Conservation (phyloP, 2,888 invertebrate species). For the Periphyllus acericola region DNA sequence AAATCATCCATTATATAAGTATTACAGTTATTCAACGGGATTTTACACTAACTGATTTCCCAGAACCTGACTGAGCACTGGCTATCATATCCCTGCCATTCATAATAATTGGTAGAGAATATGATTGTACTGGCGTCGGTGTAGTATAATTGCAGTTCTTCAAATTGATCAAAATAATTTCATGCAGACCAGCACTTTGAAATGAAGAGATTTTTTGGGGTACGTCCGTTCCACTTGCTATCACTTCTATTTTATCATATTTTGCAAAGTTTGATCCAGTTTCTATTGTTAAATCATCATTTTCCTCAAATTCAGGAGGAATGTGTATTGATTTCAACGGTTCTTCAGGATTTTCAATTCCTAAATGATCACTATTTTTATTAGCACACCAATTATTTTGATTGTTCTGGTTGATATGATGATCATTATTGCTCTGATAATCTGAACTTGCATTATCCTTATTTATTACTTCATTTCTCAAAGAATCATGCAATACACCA, state of each 20-base stretch:
- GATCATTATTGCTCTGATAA: too few species aligned
- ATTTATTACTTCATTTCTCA: too few species aligned
- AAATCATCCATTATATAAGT: too few species aligned
- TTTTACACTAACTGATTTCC: conserved; percentile 81
- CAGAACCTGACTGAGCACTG: conserved; percentile 98
- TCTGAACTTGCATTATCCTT: too few species aligned
- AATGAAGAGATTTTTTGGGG: conserved; percentile 76
- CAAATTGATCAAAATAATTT: conserved; percentile 80
- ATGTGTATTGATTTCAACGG: too few species aligned
- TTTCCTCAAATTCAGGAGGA: too few species aligned
- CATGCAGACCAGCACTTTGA: conserved; percentile 76
- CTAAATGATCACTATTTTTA: too few species aligned
- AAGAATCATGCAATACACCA: too few species aligned
- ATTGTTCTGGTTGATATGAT: too few species aligned
- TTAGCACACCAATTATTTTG: too few species aligned
- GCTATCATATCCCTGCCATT: conserved; percentile 91
- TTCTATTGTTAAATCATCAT: too few species aligned
- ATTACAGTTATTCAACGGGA: neutral
- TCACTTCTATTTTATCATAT: conserved; percentile 87
- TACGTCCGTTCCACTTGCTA: conserved; percentile 79
- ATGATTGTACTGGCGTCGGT: conserved; percentile 95
- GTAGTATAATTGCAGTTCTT: conserved; percentile 80
- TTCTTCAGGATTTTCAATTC: too few species aligned
- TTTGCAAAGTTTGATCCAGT: conserved; percentile 80
- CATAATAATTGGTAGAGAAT: conserved; percentile 86